A percentile compares a stretch with the other conserved stretches of the same genome.
phyloP scores from a whole-genome alignment of 2,797 vertebrate species.

The Sebastes iracundus region DNA sequence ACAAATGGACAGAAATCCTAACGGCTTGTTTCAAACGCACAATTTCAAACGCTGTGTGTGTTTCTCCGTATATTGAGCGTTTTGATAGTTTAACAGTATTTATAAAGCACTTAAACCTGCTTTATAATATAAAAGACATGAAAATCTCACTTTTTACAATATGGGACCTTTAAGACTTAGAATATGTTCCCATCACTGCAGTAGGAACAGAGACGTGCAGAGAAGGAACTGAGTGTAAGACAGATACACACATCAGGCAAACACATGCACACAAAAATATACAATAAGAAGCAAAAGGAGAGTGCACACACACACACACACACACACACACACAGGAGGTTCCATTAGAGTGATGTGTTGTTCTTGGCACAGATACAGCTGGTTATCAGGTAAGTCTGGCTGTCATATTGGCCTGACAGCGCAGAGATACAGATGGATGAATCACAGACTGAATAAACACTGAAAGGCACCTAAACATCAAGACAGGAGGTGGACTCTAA shows the following conservation, averaged over 20 bases:
- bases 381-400: conserved; percentile 57
- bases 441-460: conserved; percentile 56
- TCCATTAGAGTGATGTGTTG: conserved; percentile 43
- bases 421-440: conserved; percentile 51
- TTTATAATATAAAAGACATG: too few species aligned
- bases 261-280: not conserved
- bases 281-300: not conserved
- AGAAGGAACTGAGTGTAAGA: not conserved
- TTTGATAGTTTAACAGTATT: too few species aligned
- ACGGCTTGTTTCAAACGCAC: too few species aligned
- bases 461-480: conserved; percentile 36
- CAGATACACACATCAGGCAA: not conserved
- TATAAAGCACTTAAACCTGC: too few species aligned
- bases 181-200: not conserved
- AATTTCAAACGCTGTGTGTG: too few species aligned
- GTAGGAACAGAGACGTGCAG: not conserved
- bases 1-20: too few species aligned
- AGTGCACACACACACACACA: not conserved
- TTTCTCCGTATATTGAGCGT: too few species aligned
- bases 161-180: not conserved
- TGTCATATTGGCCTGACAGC: conserved; percentile 45
- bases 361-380: conserved; percentile 34
- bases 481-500: conserved; percentile 45
- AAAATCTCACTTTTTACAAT: too few species aligned
- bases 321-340: not conserved